Evolutionary conservation across 2,888 invertebrate species (phyloP).

Genomic region (Archips crataeganus): DNA sequence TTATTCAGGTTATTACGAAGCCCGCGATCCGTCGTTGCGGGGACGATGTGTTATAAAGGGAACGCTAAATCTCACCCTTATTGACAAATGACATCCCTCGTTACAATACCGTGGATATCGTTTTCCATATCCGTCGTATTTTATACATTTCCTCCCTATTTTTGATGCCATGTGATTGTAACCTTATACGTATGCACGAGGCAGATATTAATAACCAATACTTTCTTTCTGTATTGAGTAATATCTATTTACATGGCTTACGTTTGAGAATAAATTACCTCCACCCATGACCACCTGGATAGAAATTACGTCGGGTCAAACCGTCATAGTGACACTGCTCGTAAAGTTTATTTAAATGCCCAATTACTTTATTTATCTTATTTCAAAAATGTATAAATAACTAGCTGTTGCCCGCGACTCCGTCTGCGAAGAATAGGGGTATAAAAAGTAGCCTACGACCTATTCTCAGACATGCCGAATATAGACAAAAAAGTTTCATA

Average conservation of each 20-base stretch:
- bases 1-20: constrained; percentile 65
- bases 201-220: constrained; percentile 8
- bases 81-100: constrained; percentile 73
- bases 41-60: constrained; percentile 61
- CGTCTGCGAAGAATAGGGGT: too few relatives aligned
- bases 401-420: too few relatives aligned
- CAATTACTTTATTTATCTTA: too few relatives aligned
- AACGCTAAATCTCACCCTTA: constrained; percentile 68
- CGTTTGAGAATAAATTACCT: not conserved
- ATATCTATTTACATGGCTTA: constrained; percentile 1
- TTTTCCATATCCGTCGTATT: constrained; percentile 64
- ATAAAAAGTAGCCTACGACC: too few relatives aligned
- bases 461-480: too few relatives aligned
- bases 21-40: constrained; percentile 50
- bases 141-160: constrained; percentile 62
- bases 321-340: too few relatives aligned
- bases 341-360: too few relatives aligned
- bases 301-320: too few relatives aligned
- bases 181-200: constrained; percentile 47
- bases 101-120: constrained; percentile 68
- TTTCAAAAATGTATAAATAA: too few relatives aligned
- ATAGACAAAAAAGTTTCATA: too few relatives aligned
- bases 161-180: constrained; percentile 60
- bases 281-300: too few relatives aligned
- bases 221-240: constrained; percentile 10